Percentiles rank a stretch among this genome's conserved stretches.
Evolutionary conservation across 2,888 invertebrate genomes (phyloP).

Genomic region (Harpagoxenus sublaevis): DNA sequence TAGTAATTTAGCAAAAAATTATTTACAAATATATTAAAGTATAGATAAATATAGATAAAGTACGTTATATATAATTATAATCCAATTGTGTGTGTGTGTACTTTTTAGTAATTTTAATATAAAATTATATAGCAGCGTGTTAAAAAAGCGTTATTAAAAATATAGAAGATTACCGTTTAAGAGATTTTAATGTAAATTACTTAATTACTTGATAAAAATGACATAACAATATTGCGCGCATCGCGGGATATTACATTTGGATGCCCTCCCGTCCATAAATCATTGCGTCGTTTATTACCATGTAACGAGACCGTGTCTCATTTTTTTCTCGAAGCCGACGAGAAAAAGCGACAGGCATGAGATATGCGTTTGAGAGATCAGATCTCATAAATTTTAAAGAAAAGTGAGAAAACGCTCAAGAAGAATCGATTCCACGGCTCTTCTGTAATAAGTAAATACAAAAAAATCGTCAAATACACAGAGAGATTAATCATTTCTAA

Average conservation of each 20-base stretch:
- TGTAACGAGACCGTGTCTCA: conserved; percentile 31
- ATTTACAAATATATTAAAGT: background rate
- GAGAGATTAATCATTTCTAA: background rate
- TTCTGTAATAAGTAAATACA: background rate
- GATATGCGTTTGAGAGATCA: background rate
- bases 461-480: background rate
- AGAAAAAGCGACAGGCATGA: conserved; percentile 21
- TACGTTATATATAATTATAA: background rate
- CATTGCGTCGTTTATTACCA: conserved; percentile 38
- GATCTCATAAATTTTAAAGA: conserved; percentile 5
- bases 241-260: background rate
- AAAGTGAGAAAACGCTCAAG: background rate
- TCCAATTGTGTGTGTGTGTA: background rate
- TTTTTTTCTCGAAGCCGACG: conserved; percentile 13
- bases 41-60: background rate
- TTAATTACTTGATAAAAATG: conserved; percentile 34
- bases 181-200: background rate
- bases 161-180: background rate
- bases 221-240: conserved; percentile 21
- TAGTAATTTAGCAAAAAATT: background rate
- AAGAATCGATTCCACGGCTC: background rate
- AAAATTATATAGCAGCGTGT: background rate
- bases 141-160: background rate
- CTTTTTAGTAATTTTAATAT: background rate
- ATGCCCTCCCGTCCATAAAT: background rate